Conservation (phyloP, 2,888 invertebrate genomes). For the Lingula anatina region DNA sequence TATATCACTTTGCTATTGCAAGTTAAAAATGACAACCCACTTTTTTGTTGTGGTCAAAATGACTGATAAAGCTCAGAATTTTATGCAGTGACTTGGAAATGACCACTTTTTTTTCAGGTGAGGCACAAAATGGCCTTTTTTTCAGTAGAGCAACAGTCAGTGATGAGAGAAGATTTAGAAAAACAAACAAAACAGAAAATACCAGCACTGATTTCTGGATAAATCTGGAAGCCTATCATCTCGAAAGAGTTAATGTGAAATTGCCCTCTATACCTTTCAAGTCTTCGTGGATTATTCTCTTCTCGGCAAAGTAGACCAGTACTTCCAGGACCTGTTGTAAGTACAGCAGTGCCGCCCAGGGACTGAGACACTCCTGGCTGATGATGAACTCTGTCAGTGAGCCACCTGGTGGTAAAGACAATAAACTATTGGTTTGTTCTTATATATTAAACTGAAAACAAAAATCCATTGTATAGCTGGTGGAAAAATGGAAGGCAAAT, state of each 20-base stretch:
- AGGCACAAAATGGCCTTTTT: neutral
- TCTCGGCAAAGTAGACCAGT: slow-evolving; percentile 27
- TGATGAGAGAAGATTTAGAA: too few species aligned
- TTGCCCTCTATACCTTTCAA: slow-evolving; percentile 31
- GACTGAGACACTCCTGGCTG: slow-evolving; percentile 27
- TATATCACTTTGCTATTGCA: too few species aligned
- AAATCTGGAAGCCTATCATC: too few species aligned
- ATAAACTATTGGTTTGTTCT: neutral
- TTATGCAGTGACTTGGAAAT: too few species aligned
- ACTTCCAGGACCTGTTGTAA: slow-evolving; percentile 32
- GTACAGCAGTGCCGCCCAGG: slow-evolving; percentile 27
- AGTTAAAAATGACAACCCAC: too few species aligned
- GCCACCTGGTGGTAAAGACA: too few species aligned
- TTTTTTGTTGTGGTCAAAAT: too few species aligned
- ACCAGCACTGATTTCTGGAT: too few species aligned
- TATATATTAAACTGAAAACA: neutral
- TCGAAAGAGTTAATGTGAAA: too few species aligned
- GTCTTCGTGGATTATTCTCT: slow-evolving; percentile 39
- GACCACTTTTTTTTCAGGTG: neutral
- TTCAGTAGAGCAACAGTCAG: neutral
- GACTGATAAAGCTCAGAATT: too few species aligned
- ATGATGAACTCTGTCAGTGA: slow-evolving; percentile 30
- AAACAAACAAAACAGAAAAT: too few species aligned
- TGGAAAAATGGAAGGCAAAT: neutral
- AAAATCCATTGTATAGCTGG: neutral